Evolutionary conservation across 2,888 invertebrate species (phyloP).

Genomic region (Pogonocherus hispidulus): DNA sequence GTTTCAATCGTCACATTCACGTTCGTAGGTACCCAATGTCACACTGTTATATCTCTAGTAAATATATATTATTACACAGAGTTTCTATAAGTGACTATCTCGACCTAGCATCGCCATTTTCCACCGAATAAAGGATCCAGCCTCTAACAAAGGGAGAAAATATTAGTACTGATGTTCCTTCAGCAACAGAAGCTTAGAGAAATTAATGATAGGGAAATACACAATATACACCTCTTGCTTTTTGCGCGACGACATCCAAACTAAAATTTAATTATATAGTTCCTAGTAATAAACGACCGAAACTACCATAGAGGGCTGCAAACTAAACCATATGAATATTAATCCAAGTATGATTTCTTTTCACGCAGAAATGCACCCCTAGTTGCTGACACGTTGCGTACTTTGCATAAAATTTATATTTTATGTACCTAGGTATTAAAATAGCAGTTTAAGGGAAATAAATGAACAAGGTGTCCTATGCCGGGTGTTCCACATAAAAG

Average conservation of each 20-base stretch:
- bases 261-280: constrained; percentile 3
- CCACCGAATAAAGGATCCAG: neutral
- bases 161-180: constrained; percentile 6
- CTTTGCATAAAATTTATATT: too few species aligned
- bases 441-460: too few species aligned
- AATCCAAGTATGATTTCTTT: too few species aligned
- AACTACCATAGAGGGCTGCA: neutral
- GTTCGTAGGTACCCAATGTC: neutral
- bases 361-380: too few species aligned
- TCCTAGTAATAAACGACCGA: neutral
- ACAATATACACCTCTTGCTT: neutral
- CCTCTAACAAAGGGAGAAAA: neutral
- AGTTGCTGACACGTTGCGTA: too few species aligned
- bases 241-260: neutral
- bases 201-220: neutral
- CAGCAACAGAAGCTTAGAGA: constrained; percentile 6
- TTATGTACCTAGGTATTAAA: too few species aligned
- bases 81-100: neutral
- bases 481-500: too few species aligned
- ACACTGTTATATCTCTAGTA: neutral
- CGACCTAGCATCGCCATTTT: neutral
- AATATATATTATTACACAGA: neutral
- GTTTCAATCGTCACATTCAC: too few species aligned
- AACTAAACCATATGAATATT: too few species aligned
- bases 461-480: too few species aligned